phyloP scores from a whole-genome alignment of 2,113 vertebrate species.

The Alosa alosa region DNA sequence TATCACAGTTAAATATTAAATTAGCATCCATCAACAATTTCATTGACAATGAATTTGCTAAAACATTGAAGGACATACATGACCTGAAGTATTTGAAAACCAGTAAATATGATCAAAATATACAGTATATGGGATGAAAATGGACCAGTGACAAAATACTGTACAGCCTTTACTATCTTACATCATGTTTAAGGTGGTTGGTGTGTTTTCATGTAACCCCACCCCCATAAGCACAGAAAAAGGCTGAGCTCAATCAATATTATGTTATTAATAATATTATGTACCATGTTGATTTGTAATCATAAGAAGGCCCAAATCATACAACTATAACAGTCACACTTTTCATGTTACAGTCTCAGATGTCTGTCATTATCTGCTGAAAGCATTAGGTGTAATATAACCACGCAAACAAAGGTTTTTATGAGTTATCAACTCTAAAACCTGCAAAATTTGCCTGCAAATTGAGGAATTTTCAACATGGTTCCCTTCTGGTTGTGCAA shows the following conservation, averaged over 20 bases:
- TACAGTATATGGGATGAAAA: background rate
- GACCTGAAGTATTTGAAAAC: background rate
- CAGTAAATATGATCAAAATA: too few species aligned
- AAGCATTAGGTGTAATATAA: background rate
- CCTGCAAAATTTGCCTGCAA: background rate
- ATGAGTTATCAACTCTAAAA: background rate
- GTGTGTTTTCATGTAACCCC: background rate
- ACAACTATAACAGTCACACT: background rate
- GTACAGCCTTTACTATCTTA: background rate
- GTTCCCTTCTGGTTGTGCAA: conserved; percentile 77
- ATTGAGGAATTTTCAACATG: conserved; percentile 68
- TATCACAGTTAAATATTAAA: too few species aligned
- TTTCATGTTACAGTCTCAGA: background rate
- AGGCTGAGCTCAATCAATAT: background rate
- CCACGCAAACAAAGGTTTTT: background rate
- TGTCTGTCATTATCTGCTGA: background rate
- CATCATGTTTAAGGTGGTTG: background rate
- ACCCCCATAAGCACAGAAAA: background rate
- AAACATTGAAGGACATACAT: background rate
- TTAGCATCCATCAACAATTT: background rate
- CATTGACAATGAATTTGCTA: background rate
- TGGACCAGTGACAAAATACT: background rate
- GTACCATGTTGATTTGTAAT: background rate
- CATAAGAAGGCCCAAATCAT: background rate
- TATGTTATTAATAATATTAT: background rate